These are phyloP conservation scores for Oplegnathus fasciatus DNA, from an alignment of 2,113 vertebrate genomes.

Conservation along the genomic window DNA sequence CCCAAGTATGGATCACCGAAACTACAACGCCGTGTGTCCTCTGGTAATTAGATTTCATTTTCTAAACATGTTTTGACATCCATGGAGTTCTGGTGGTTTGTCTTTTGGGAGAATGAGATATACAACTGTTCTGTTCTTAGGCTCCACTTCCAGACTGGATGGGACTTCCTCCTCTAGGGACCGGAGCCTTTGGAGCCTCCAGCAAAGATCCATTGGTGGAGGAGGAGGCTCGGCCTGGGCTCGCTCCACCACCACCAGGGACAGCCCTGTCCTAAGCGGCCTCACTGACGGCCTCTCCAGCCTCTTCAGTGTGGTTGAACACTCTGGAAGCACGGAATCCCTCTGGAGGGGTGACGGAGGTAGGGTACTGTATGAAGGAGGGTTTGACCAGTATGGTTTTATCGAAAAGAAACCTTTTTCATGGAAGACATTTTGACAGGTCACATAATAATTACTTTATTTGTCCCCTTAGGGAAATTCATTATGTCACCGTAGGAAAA, in stretches of 20 bases:
- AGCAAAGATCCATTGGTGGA: conserved; percentile 89
- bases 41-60: conserved; percentile 53
- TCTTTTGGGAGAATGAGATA: background rate
- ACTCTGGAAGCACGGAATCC: conserved; percentile 92
- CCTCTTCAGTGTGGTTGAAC: conserved; percentile 97
- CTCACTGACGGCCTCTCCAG: conserved; percentile 96
- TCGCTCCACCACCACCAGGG: conserved; percentile 96
- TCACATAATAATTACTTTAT: background rate
- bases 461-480: too few species aligned
- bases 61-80: background rate
- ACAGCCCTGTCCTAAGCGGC: conserved; percentile 95
- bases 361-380: background rate
- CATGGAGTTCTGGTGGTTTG: background rate
- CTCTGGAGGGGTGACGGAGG: conserved; percentile 89
- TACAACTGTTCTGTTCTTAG: conserved; percentile 51
- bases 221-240: conserved; percentile 97
- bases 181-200: conserved; percentile 95
- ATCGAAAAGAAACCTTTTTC: background rate
- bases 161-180: conserved; percentile 86
- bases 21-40: conserved; percentile 90
- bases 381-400: background rate
- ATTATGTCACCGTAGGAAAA: background rate
- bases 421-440: background rate
- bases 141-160: conserved; percentile 93
- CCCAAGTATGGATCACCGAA: conserved; percentile 97